Evolutionary conservation across 2,113 vertebrate genomes (phyloP).

Genomic region (Catharus minimus): DNA sequence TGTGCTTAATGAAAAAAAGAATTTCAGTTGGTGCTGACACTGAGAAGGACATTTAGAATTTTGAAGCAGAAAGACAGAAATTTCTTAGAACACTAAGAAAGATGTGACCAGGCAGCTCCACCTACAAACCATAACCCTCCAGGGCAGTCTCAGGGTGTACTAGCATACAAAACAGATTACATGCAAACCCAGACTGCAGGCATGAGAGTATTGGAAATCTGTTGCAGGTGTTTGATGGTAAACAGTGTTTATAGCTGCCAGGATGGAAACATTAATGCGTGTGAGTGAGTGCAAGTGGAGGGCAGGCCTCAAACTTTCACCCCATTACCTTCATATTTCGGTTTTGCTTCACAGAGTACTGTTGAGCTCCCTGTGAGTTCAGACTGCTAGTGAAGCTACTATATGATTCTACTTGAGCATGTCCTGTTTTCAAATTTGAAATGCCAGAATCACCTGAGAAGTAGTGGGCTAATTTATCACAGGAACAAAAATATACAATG

Average conservation of each 20-base stretch:
- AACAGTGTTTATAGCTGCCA: constrained; percentile 61
- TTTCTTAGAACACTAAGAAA: not conserved
- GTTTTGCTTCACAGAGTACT: constrained; percentile 27
- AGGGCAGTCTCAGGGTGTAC: not conserved
- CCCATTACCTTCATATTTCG: constrained; percentile 40
- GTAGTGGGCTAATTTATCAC: constrained; percentile 41
- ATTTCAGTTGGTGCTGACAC: not conserved
- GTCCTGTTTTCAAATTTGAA: constrained; percentile 21
- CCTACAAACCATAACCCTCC: constrained; percentile 4
- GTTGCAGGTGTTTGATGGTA: constrained; percentile 61
- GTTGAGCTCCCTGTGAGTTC: not conserved
- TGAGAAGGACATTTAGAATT: not conserved
- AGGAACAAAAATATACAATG: constrained; percentile 42
- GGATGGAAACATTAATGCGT: constrained; percentile 49
- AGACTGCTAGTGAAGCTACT: not conserved
- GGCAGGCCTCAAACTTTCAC: constrained; percentile 66
- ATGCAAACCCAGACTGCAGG: not conserved
- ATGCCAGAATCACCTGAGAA: constrained; percentile 28
- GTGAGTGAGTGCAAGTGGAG: constrained; percentile 58
- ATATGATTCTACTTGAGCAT: not conserved
- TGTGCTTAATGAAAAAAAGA: not conserved
- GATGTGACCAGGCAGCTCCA: constrained; percentile 26
- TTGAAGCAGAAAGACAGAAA: constrained; percentile 6
- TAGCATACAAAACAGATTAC: constrained; percentile 11
- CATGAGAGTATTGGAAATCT: constrained; percentile 42